Evolutionary conservation across 2,797 vertebrate species (phyloP), one percentile per base, ranked within the genome.

Genomic region (Paramormyrops hopkinsi): DNA sequence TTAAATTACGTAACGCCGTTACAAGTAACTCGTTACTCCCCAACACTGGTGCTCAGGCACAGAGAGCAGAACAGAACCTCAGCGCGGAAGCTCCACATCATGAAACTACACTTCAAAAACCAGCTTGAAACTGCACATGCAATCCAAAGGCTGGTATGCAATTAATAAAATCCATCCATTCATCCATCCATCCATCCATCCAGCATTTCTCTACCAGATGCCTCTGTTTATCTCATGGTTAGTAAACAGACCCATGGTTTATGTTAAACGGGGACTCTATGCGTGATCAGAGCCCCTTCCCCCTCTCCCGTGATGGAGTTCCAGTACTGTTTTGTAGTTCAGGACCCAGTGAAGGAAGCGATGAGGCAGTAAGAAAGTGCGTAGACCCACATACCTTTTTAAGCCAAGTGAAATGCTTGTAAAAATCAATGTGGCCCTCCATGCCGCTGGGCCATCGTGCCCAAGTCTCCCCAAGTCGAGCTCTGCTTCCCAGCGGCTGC

Each of bases 391-490:
- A 97, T 97, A 99, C 98, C 98, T 97, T 97, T 93, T 95, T 97
- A 86, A 99, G 97, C 98, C 98, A 99, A 88, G 97, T 93, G 95
- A 99, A 99, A 95, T 99, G 98, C 96, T 97, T 98, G 97, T 98
- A 97, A 95, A 98, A 97, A 96, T 99, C 97, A 96, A 98, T 97
- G 93, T 98, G 96, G 95, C 96, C 96, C 95, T 99, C 98, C 98
- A 99, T 99, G 93, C 95, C 98, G 95, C 93, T 96, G 93, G 96
- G 96, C 98, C 98, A 99, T 98, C 93, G 96, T 96, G 94, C 94
- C 94, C 94, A 94, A 94, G 92, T 93, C 95, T 89, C 90, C 93
- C 91, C 94, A 91, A 88, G 89, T 92, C 14, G 93, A 95, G 91
- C 85, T 91, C 92, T 93, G 92, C 92, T 93, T 91, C 90, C 91